Conservation (phyloP, 2,113 vertebrate genomes). For the Sturnira hondurensis region DNA sequence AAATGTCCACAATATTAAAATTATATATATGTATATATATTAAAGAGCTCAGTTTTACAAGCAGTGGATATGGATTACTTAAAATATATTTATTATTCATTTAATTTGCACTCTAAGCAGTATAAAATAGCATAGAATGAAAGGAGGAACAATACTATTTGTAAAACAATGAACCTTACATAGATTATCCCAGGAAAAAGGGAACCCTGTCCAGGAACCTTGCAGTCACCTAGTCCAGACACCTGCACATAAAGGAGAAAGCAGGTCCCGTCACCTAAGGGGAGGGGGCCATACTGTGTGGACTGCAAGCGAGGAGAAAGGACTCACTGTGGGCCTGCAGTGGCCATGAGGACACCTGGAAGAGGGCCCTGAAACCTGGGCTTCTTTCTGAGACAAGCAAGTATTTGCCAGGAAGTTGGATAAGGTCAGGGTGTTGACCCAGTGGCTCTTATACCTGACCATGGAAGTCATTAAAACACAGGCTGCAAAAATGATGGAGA, state of each 20-base stretch:
- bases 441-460: neutral
- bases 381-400: neutral
- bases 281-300: fast-evolving
- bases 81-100: neutral
- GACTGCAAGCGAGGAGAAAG: neutral
- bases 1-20: neutral
- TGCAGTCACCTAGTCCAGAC: too few relatives aligned
- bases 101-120: neutral
- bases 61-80: neutral
- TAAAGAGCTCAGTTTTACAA: neutral
- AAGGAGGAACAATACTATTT: neutral
- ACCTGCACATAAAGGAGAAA: fast-evolving
- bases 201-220: neutral
- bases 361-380: neutral
- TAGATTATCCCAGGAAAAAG: neutral
- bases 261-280: neutral
- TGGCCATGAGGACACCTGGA: neutral
- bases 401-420: neutral
- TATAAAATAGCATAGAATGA: neutral
- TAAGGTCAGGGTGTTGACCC: neutral
- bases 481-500: too few relatives aligned
- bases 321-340: neutral
- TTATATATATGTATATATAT: neutral
- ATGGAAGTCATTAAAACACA: neutral
- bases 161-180: neutral